Evolutionary conservation across 2,797 vertebrate genomes (phyloP), one percentile per base, ranked within the genome.

Genomic region (Falco peregrinus): DNA sequence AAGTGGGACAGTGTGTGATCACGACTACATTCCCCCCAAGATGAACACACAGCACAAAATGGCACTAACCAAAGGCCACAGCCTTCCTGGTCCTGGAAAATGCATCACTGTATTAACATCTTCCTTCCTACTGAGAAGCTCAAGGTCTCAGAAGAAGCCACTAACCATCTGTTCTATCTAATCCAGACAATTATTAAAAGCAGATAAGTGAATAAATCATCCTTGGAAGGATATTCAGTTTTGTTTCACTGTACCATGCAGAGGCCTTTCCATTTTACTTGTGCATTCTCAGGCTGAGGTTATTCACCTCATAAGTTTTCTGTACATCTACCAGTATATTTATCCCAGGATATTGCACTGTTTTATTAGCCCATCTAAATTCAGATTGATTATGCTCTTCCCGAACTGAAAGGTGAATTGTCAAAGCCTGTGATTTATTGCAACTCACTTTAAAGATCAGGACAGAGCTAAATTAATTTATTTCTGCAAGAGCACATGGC

Each of bases 301-400:
- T 96, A 92, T 89, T 81, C 22, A 81, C 71, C 64, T 90, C 43
- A 0, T 75, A 84, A 93, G 65, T 78, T 92, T 92, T 95, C 92
- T 94, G 94, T 78, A 89, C 19, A 60, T 54, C 65, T 89, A 82
- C 94, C 50, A 89, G 43, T 77, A 48, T 81, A 86, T 91, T 94
- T 96, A 96, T 61, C 51, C 51, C 47, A 86, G 73, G 59, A 64
- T 69, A 94, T 37, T 69, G 57, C 68, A 89, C 50, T 87, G 60
- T 76, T 91, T 92, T 88, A 92, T 96, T 86, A 89, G 87, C 63
- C 68, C 54, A 94, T 86, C 90, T 94, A 95, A 93, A 96, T 94
- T 91, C 89, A 93, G 81, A 94, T 65, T 87, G 71, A 95, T 91
- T 87, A 89, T n/a, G 43, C 71, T 93, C 43, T 84, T 96, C 61